Conservation (phyloP, 2,888 invertebrate species). For the Heliconius charithonia region DNA sequence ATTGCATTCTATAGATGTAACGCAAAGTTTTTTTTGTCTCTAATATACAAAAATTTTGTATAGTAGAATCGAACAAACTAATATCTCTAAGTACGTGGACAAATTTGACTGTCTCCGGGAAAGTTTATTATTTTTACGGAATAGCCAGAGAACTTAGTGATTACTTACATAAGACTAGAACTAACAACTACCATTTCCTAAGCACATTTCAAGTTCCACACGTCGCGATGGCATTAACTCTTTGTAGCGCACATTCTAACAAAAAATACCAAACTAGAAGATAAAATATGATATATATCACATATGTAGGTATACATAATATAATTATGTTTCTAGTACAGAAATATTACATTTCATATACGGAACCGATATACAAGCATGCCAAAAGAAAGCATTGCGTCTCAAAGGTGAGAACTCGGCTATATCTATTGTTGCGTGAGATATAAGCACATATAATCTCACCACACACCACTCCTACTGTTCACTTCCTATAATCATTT, state of each 20-base stretch:
- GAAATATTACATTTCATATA: constrained; percentile 5
- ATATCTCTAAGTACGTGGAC: background rate
- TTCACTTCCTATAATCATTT: constrained; percentile 46
- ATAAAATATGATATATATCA: background rate
- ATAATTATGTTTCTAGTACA: background rate
- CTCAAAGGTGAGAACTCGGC: constrained; percentile 56
- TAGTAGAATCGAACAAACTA: background rate
- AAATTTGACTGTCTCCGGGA: background rate
- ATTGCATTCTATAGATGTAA: constrained; percentile 5
- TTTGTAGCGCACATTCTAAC: too few species aligned
- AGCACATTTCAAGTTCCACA: too few species aligned
- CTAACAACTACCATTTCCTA: too few species aligned
- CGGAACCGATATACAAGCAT: background rate
- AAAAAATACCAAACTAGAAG: background rate
- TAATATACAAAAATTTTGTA: background rate
- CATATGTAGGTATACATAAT: background rate
- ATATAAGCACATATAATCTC: constrained; percentile 56
- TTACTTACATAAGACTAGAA: too few species aligned
- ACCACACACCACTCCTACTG: constrained; percentile 40
- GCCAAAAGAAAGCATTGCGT: constrained; percentile 33
- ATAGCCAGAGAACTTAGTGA: background rate
- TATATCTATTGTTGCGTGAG: constrained; percentile 56
- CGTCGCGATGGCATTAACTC: too few species aligned
- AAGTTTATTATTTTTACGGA: background rate
- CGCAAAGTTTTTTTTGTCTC: background rate